Base-by-base conservation (phyloP, 92 coral and sea anemone species). In the Anthopleura xanthogrammica region DNA sequence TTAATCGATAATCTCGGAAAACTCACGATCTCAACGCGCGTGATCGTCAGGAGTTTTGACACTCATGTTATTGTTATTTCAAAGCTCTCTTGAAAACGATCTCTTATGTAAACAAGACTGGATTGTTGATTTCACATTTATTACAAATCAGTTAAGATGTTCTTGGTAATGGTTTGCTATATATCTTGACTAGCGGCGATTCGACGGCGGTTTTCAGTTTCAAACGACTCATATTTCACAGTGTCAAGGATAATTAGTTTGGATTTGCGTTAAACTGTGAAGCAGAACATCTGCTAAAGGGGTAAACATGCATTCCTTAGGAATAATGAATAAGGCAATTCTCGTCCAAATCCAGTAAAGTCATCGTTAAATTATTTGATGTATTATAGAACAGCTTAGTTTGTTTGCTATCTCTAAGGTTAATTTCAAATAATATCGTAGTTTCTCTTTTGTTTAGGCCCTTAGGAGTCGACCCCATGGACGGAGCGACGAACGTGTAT, bases 51-150 rank as follows among this genome's bases (percentile, higher is more conserved):
- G 41, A 13, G 1, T 36, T 68, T 36, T 29, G 16, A 9, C 16
- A 12, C 42, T 12, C 41, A 23, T 8, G 46, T 68, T n/a, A 29
- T 29, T 68, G 42, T 68, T 42, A 42, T 68, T 68, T 23, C 74
- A 68, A 68, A 68, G 17, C 74, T 68, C 74, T 68, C 74, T 68
- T 36, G 42, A 68, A 23, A 23, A 36, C 74, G 16, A 23, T 13
- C 74, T 36, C 41, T 36, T 68, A 29, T 23, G 74, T 29, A 68
- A 68, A 68, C 74, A 68, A 24, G 42, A 68, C 42, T 23, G 43
- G 74, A 68, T 68, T 68, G 80, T 77, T 77, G 80, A 77, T 77
- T 55, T 52, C 16, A 52, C 56, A 77, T 77, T 77, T 77, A 77
- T 77, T 50, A 22, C 80, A 46, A 22, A 46, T 52, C 41, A 68